phyloP scores from a whole-genome alignment of 2,888 invertebrate species.

The Mythimna ferrago region DNA sequence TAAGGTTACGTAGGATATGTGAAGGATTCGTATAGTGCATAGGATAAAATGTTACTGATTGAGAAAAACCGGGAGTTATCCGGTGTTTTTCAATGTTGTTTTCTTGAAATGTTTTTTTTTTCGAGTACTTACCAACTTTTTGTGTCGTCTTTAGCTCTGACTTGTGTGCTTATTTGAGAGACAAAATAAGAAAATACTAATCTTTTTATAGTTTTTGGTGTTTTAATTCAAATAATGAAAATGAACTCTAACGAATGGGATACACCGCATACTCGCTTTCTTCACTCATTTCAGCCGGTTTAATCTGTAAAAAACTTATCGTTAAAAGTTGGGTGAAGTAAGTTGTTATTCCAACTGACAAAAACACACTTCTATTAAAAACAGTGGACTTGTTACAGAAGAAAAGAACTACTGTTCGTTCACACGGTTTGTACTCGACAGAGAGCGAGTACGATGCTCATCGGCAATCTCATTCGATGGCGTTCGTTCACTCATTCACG shows the following conservation, averaged over 20 bases:
- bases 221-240: not conserved
- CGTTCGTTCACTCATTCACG: not conserved
- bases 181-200: not conserved
- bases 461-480: not conserved
- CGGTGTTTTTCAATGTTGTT: conserved; percentile 18
- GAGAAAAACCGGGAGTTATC: conserved; percentile 13
- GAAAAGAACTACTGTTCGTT: not conserved
- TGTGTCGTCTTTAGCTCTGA: not conserved
- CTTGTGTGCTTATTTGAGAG: conserved; percentile 48
- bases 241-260: not conserved
- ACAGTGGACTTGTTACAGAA: not conserved
- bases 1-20: conserved; percentile 39
- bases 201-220: not conserved
- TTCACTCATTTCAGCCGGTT: not conserved
- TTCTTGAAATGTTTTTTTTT: conserved; percentile 23
- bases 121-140: conserved; percentile 34
- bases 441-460: not conserved
- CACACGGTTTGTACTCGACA: not conserved
- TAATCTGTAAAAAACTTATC: not conserved
- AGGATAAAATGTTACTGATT: conserved; percentile 35
- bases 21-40: conserved; percentile 43
- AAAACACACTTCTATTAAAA: not conserved
- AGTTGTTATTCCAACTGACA: not conserved
- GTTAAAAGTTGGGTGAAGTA: too few species aligned
- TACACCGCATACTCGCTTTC: too few species aligned